Evolutionary conservation across 2,113 vertebrate genomes (phyloP), one percentile per base, ranked within the genome.

Genomic region (Phyllostomus discolor): DNA sequence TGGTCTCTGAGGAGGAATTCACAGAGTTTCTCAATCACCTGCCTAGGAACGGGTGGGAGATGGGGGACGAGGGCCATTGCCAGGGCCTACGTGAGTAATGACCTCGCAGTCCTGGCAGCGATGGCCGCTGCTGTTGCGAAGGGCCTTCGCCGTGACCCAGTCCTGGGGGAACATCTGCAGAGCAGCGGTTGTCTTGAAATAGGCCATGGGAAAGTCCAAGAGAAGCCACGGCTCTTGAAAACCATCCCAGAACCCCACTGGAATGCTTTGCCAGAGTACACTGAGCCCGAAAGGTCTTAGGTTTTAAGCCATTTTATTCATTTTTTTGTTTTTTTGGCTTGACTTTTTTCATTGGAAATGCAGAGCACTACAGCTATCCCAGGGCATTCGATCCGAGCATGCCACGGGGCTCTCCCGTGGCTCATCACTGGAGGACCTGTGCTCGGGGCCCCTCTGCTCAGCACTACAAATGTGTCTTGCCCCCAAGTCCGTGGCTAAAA

Each of bases 181-280:
- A 79, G 79, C 69, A 38, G 85, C 54, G 88, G 94, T 88, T 97
- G 81, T 94, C 91, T 97, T 97, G 96, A 89, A 97, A 95, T 88
- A 82, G 82, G 92, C 88, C 97, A 97, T 98, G 97, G 96, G 97
- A 97, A 98, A 97, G 96, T 97, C 87, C 88, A 89, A 86, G 67
- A 95, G 90, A 91, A 96, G 92, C 92, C 95, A 92, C 17, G 1
- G 73, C 79, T 85, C 92, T 97, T 97, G 95, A 97, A 95, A 97
- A 76, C 85, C 57, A 96, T 97, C 97, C 97, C 97, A 96, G 95
- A 97, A 97, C 92, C 88, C 97, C 95, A 97, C 88, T 97, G 78
- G 86, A 86, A 94, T 66, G 31, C 64, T 54, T 41, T 97, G 95
- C 97, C 96, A 97, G 92, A 97, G 83, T 88, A 94, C 50, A 67